Percentiles rank a stretch among this genome's conserved stretches.
phyloP scores from a whole-genome alignment of 2,113 vertebrate genomes.

The Cinclus cinclus region DNA sequence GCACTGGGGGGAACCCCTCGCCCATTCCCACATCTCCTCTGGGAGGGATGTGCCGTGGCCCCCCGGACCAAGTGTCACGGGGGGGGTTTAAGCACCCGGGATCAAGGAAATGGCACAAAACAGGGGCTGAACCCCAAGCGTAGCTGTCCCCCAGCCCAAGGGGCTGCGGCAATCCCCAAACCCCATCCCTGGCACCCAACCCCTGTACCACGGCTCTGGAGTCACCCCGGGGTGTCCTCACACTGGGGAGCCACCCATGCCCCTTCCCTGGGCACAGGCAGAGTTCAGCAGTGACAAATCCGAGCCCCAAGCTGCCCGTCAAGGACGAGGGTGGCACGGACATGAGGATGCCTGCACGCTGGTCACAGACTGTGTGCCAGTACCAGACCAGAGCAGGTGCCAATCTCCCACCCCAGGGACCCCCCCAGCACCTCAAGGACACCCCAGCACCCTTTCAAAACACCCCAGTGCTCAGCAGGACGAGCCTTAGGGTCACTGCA shows the following conservation, averaged over 20 bases:
- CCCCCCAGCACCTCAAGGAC: neutral
- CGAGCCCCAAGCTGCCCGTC: neutral
- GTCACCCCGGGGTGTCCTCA: neutral
- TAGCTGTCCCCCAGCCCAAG: neutral
- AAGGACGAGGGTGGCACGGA: neutral
- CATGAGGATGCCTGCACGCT: fast-evolving
- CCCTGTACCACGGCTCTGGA: fast-evolving
- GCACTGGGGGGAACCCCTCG: neutral
- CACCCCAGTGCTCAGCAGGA: neutral
- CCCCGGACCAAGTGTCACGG: fast-evolving
- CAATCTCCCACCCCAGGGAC: neutral
- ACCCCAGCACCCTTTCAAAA: neutral
- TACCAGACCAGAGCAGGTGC: fast-evolving
- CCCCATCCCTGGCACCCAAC: fast-evolving
- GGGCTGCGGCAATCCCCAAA: neutral
- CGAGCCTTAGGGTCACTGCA: fast-evolving
- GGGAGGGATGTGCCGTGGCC: fast-evolving
- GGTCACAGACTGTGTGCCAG: neutral
- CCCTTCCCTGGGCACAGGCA: neutral
- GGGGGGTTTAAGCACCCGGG: fast-evolving
- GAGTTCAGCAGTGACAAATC: neutral
- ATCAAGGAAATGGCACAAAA: neutral
- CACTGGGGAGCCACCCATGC: fast-evolving
- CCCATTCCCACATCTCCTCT: fast-evolving
- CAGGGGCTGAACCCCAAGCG: neutral